Percentiles rank a stretch among this genome's conserved stretches.
phyloP scores from a whole-genome alignment of 1,140 invertebrate species.

The Drosophila pseudoobscura region DNA sequence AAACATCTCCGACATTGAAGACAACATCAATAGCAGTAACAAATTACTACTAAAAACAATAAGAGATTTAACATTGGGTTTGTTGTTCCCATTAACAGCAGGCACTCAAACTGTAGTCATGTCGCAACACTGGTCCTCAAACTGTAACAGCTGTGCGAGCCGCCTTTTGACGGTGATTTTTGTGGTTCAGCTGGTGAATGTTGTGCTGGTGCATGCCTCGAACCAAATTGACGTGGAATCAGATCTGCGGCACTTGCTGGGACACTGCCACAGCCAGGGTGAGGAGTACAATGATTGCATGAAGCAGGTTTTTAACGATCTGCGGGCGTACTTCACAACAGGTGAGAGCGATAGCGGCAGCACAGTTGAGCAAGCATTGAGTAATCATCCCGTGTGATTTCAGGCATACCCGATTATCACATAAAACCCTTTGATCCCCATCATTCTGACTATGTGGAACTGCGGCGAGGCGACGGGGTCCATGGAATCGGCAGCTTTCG shows the following conservation, averaged over 20 bases:
- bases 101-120: constrained; percentile 27
- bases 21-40: not conserved
- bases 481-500: constrained; percentile 86
- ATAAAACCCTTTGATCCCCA: constrained; percentile 91
- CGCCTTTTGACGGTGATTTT: constrained; percentile 1
- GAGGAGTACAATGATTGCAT: constrained; percentile 89
- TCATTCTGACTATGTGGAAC: constrained; percentile 87
- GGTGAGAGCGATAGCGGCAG: constrained; percentile 83
- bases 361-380: constrained; percentile 1
- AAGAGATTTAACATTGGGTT: constrained; percentile 24
- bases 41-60: constrained; percentile 13
- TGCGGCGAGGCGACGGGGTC: constrained; percentile 85
- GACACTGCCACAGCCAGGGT: constrained; percentile 86
- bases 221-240: constrained; percentile 67
- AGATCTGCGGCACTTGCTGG: constrained; percentile 82
- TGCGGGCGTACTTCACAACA: constrained; percentile 89
- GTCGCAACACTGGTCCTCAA: constrained; percentile 44
- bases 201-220: constrained; percentile 26
- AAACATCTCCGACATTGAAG: not conserved
- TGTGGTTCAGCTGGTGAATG: constrained; percentile 1
- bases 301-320: constrained; percentile 88
- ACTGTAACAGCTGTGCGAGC: constrained; percentile 36
- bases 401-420: constrained; percentile 89
- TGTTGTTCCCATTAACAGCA: constrained; percentile 46
- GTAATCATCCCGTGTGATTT: constrained; percentile 18